A percentile compares a stretch with the other conserved stretches of the same genome.
phyloP scores from a whole-genome alignment of 2,113 vertebrate species.

The Erythrolamprus reginae region DNA sequence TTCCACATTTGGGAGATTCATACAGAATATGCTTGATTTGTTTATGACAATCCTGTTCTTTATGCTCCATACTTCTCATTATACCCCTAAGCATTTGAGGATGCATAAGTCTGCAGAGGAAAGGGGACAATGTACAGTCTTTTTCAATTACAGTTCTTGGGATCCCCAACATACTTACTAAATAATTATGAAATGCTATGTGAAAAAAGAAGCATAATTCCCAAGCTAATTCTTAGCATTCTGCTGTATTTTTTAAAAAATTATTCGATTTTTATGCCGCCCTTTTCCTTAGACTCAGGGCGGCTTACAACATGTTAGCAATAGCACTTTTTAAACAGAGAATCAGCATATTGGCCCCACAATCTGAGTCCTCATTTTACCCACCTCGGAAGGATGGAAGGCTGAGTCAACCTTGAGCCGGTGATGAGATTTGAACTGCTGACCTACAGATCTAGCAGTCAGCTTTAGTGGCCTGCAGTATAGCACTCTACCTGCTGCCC shows the following conservation, averaged over 20 bases:
- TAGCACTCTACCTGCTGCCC: too few relatives aligned
- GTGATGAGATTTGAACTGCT: too few relatives aligned
- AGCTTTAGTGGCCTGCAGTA: too few relatives aligned
- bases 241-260: neutral
- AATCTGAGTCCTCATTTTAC: too few relatives aligned
- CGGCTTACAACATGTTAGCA: too few relatives aligned
- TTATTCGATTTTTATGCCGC: too few relatives aligned
- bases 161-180: neutral
- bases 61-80: neutral
- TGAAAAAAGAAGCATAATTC: neutral
- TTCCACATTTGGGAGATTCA: neutral
- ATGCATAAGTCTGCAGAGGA: neutral
- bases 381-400: too few relatives aligned
- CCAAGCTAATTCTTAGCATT: neutral
- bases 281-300: too few relatives aligned
- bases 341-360: too few relatives aligned
- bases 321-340: too few relatives aligned
- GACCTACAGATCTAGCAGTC: too few relatives aligned
- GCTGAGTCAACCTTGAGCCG: too few relatives aligned
- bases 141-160: neutral
- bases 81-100: neutral
- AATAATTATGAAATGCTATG: neutral
- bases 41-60: neutral
- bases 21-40: neutral
- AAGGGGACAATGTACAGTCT: neutral